Percentiles rank a stretch among this genome's conserved stretches.
Conservation (phyloP, 1,140 invertebrate genomes). For the Conus ventricosus region DNA sequence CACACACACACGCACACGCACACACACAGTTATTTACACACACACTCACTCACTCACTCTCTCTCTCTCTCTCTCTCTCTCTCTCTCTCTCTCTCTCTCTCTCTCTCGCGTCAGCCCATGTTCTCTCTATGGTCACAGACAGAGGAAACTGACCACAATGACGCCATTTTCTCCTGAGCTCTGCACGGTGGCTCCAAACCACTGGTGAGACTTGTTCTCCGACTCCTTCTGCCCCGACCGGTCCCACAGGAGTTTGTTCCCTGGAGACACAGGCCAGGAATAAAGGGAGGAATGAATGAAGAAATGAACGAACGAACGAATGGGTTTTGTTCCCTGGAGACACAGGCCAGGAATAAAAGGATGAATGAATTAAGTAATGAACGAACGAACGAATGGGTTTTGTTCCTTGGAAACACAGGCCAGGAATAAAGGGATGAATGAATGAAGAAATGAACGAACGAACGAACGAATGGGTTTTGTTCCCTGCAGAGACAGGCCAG, state of each 20-base stretch:
- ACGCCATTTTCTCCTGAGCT: constrained; percentile 86
- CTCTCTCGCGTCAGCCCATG: no score
- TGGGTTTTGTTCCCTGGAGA: no score
- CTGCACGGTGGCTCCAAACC: constrained; percentile 94
- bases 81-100: no score
- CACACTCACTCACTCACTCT: no score
- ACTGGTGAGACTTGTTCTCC: constrained; percentile 94
- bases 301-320: neutral
- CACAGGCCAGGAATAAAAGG: no score
- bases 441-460: neutral
- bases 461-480: no score
- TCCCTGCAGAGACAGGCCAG: no score
- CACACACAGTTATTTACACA: no score
- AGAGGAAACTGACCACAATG: constrained; percentile 81
- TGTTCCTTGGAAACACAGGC: constrained; percentile 55
- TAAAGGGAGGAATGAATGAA: neutral
- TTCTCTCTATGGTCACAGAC: no score
- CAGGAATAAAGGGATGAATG: neutral
- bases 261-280: constrained; percentile 44
- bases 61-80: no score
- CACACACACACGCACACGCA: no score
- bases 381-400: constrained; percentile 20
- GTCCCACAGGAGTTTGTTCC: constrained; percentile 53
- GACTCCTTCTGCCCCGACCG: constrained; percentile 41
- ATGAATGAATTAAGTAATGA: no score